Evolutionary conservation across 2,888 invertebrate species (phyloP).

Genomic region (Tribolium freemani): DNA sequence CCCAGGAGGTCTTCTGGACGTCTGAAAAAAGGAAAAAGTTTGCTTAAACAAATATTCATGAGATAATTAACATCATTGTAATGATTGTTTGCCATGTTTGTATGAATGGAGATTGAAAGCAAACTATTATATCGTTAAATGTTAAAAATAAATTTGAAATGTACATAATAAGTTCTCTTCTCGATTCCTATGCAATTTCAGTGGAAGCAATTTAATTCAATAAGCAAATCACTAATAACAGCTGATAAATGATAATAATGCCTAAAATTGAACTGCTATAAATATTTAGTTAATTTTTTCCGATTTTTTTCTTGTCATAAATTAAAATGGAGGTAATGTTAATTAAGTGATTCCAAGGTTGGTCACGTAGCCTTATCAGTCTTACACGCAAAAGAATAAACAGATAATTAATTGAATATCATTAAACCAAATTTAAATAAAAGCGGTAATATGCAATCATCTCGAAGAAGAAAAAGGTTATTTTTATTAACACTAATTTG

Average conservation of each 20-base stretch:
- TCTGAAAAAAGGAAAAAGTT: too few relatives aligned
- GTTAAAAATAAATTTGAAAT: too few relatives aligned
- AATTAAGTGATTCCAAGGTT: constrained; percentile 23
- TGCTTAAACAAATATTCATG: too few relatives aligned
- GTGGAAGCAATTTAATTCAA: not conserved
- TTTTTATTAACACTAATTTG: not conserved
- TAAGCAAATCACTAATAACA: not conserved
- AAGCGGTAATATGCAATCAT: not conserved
- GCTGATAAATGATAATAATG: not conserved
- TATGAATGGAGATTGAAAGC: too few relatives aligned
- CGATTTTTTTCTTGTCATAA: not conserved
- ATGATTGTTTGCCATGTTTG: too few relatives aligned
- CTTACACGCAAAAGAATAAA: not conserved
- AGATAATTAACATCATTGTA: too few relatives aligned
- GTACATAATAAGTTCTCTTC: too few relatives aligned
- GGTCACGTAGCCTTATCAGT: constrained; percentile 17
- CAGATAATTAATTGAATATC: not conserved
- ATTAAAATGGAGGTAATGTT: constrained; percentile 1
- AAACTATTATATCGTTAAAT: too few relatives aligned
- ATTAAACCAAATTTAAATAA: not conserved
- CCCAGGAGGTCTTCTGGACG: too few relatives aligned
- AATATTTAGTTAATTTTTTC: not conserved
- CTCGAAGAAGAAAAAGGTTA: not conserved
- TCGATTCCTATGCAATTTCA: not conserved
- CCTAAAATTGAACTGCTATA: not conserved